A percentile compares a stretch with the other conserved stretches of the same genome.
Evolutionary conservation across 1,140 invertebrate species (phyloP).

Genomic region (Atta cephalotes): DNA sequence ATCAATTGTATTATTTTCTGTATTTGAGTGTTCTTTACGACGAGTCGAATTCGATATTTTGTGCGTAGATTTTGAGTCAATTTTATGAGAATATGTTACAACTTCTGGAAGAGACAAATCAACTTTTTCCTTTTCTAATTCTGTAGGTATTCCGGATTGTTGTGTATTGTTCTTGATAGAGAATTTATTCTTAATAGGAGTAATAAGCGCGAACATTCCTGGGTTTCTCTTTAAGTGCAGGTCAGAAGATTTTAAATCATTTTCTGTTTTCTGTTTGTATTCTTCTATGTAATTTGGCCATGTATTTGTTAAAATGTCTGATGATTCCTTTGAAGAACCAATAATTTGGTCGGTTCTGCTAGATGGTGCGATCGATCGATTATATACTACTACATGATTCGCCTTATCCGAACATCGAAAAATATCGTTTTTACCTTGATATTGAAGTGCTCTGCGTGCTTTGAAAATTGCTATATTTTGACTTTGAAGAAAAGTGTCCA

Average conservation of each 20-base stretch:
- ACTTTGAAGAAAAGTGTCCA: constrained; percentile 54
- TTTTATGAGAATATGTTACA: background rate
- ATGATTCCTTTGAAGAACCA: background rate
- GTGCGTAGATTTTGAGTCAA: background rate
- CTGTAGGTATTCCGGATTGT: background rate
- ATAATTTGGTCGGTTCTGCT: background rate
- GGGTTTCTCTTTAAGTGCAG: constrained; percentile 68
- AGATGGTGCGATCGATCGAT: background rate
- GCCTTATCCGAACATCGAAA: background rate
- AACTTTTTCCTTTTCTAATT: background rate
- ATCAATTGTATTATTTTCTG: background rate
- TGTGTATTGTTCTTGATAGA: background rate
- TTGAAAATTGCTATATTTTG: constrained; percentile 55
- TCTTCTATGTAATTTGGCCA: constrained; percentile 1
- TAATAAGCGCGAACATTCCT: constrained; percentile 61
- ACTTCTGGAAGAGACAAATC: background rate
- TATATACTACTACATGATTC: background rate
- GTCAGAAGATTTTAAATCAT: constrained; percentile 50
- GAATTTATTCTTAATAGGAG: constrained; percentile 11
- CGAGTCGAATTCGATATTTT: background rate
- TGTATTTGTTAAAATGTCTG: background rate
- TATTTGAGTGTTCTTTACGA: background rate
- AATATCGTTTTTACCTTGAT: background rate
- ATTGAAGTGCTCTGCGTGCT: constrained; percentile 23
- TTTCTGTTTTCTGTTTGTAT: constrained; percentile 27